A percentile compares a stretch with the other conserved stretches of the same genome.
Evolutionary conservation across 2,113 vertebrate genomes (phyloP).

Genomic region (Eulemur macaco): DNA sequence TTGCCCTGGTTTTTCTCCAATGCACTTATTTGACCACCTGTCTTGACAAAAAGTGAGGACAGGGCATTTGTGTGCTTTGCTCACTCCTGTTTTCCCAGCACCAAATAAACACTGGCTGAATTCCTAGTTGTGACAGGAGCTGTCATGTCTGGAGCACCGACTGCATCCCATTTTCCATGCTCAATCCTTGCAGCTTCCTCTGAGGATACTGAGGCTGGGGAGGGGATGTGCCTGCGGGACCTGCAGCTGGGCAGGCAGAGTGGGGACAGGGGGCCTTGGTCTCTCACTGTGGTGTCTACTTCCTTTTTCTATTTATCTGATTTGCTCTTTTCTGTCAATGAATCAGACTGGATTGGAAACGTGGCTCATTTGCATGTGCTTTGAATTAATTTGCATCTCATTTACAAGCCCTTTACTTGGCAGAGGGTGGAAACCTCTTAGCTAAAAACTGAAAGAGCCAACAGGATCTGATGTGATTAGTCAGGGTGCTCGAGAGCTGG

Average conservation of each 20-base stretch:
- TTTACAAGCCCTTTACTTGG: neutral
- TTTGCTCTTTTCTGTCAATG: neutral
- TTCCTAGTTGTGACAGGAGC: too few species aligned
- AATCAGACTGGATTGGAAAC: neutral
- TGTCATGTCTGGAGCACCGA: neutral
- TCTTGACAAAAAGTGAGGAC: neutral
- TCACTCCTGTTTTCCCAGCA: neutral
- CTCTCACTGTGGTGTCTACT: neutral
- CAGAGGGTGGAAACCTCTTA: neutral
- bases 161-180: neutral
- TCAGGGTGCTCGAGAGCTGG: neutral
- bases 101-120: neutral
- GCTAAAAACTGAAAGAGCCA: neutral
- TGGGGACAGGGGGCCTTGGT: fast-evolving
- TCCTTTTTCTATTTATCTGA: neutral
- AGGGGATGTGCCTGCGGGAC: neutral
- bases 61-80: neutral
- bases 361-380: neutral
- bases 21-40: neutral
- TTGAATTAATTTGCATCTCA: neutral
- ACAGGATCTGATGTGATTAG: neutral
- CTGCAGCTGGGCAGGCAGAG: neutral
- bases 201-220: neutral
- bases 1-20: neutral
- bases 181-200: neutral